Base-by-base conservation (phyloP, 2,113 vertebrate species). In the Zosterops borbonicus region DNA sequence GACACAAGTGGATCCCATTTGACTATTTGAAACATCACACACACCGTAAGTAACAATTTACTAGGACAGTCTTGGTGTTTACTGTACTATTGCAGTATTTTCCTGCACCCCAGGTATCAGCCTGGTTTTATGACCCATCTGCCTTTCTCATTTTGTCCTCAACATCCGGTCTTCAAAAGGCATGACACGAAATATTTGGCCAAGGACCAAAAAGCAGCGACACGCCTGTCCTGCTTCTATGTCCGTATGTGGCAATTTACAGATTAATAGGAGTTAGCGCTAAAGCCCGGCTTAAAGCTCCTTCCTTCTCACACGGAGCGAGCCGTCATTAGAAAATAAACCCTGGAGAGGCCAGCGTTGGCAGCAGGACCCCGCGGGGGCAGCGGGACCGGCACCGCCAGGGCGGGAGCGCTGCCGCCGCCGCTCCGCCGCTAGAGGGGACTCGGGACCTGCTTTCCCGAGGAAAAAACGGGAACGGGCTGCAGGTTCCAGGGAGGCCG, bases 401-500 rank as follows among this genome's bases (percentile, higher is more conserved):
- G 27, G 8, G 49, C 49, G 15, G 25, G 27, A 20, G 14, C 14
- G 56, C 74, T 64, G 70, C 82, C 18, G 10, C 13, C 1, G 80
- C 74, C 2, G 25, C 8, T 27, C 35, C 25, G 90, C 92, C 95
- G 76, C 95, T 95, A 95, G 92, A 95, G 93, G 94, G 76, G 93
- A 14, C 29, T 12, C 88, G 76, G 90, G 41, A 94, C 71, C 85
- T 76, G 28, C 55, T 92, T 96, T 95, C 42, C 68, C 11, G 15
- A 56, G 53, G 2, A 12, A 60, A 53, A 46, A 49, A 17, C 1
- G 50, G 56, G 75, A 93, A n/a, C 11, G 0, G 33, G 23, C 20
- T 7, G 52, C n/a, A 28, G 49, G 11, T 31, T 28, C 16, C 4
- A 9, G 35, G 27, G 11, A 87, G 52, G 2, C 6, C 12, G 27